Base-by-base conservation (phyloP, 2,888 invertebrate species). In the Tetragnatha montana region DNA sequence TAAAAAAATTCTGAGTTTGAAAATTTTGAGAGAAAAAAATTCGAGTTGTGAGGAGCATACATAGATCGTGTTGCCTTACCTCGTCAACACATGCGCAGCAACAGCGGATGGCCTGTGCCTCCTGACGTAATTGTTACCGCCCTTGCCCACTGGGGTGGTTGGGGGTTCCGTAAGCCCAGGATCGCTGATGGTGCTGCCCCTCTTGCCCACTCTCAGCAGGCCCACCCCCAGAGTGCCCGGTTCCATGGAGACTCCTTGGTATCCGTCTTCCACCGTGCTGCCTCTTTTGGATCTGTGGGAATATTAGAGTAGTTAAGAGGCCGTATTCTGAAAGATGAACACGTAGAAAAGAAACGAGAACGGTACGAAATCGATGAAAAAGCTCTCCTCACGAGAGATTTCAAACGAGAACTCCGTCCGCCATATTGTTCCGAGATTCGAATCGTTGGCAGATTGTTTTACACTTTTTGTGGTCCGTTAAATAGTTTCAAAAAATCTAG, bases 71-170 rank as follows among this genome's bases (percentile, higher is more conserved):
- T 60, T 60, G 10, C 8, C 8, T 51, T 76, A 88, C 87, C 87
- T 88, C 7, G 87, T 88, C 0, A 88, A 78, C 8, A 78, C 82
- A 22, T 81, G 87, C 22, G 69, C 70, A 7, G 82, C 81, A 14
- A 75, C 50, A 0, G 81, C 76, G 6, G 87, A 88, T 0, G 87
- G 81, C 8, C 87, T 71, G 71, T 81, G 81, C 35, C 87, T 71
- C 17, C 78, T 49, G 22, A 81, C 81, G 70, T 76, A 76, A 49
- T 69, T 47, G 19, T 71, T 81, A 49, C 49, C 50, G 17, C 47
- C 69, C 1, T 49, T 71, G 3, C 50, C 22, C 12, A 51, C 22
- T 0, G 51, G 49, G 51, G 22, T 74, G 1, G 60, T 35, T 35
- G 35, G 35, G 35, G 35, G 35, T 10, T 82, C 82, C 21, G 50